Percentiles rank a stretch among this genome's conserved stretches.
These are phyloP conservation scores for Etheostoma perlongum DNA, from an alignment of 2,797 vertebrate genomes.

Conservation along the genomic window DNA sequence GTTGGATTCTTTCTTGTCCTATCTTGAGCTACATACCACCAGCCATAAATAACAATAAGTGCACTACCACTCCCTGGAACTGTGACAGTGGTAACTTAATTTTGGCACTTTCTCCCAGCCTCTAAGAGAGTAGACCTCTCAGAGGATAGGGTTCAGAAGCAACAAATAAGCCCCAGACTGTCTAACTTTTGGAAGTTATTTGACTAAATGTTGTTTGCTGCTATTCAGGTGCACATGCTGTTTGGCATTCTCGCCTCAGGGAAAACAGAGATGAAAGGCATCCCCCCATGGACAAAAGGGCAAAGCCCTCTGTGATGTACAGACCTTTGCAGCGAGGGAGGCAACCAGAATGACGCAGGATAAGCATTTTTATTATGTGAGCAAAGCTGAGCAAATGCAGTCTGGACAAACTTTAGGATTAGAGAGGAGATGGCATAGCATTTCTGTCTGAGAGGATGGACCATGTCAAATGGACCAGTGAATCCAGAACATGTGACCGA, in stretches of 20 bases:
- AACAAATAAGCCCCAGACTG: slow-evolving; percentile 24
- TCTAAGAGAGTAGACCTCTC: slow-evolving; percentile 5
- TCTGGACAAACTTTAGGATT: slow-evolving; percentile 77
- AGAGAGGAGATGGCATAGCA: slow-evolving; percentile 62
- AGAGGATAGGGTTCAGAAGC: background rate
- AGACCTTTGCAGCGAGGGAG: slow-evolving; percentile 70
- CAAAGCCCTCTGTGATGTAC: slow-evolving; percentile 70
- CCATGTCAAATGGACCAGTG: slow-evolving; percentile 47
- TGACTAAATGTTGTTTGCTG: slow-evolving; percentile 38
- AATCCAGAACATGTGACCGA: slow-evolving; percentile 49
- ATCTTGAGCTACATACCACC: background rate
- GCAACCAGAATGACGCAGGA: slow-evolving; percentile 68
- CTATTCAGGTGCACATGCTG: slow-evolving; percentile 52
- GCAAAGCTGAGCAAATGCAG: slow-evolving; percentile 78
- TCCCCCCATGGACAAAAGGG: slow-evolving; percentile 60
- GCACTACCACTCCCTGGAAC: background rate
- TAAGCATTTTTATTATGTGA: slow-evolving; percentile 82
- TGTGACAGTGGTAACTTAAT: background rate
- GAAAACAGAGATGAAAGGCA: slow-evolving; percentile 67
- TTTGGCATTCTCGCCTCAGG: slow-evolving; percentile 54
- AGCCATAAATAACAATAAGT: slow-evolving; percentile 11
- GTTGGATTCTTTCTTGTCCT: background rate
- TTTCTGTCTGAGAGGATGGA: slow-evolving; percentile 54
- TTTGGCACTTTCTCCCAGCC: background rate
- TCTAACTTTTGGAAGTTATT: slow-evolving; percentile 39